These are phyloP conservation scores for Hemithea aestivaria DNA, from an alignment of 2,888 invertebrate species.

Conservation along the genomic window DNA sequence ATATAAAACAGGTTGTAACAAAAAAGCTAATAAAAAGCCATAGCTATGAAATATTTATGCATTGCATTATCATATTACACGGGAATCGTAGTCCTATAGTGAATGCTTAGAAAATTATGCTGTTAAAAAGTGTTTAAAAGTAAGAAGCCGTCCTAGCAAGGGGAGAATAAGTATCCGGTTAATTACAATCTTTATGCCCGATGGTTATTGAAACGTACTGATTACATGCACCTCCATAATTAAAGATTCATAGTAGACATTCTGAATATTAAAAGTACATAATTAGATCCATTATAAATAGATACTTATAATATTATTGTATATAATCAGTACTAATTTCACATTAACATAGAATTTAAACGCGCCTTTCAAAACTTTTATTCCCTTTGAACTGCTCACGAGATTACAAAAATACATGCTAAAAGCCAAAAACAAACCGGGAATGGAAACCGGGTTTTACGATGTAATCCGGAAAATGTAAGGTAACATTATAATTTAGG, in stretches of 20 bases:
- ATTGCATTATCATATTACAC: conserved; percentile 76
- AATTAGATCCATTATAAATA: no score
- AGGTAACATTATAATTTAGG: conserved; percentile 43
- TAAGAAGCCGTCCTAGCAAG: conserved; percentile 22
- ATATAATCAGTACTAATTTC: no score
- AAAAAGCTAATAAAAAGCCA: conserved; percentile 67
- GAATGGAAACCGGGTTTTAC: no score
- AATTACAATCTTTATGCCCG: conserved; percentile 30
- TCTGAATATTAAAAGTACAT: no score
- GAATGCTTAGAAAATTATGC: conserved; percentile 73
- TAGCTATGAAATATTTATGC: conserved; percentile 75
- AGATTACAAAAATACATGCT: no score
- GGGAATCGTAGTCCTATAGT: conserved; percentile 58
- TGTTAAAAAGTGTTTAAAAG: conserved; percentile 44
- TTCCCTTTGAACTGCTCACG: no score
- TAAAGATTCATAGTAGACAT: no score
- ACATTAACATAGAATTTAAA: no score
- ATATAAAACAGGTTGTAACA: conserved; percentile 64
- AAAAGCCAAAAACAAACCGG: no score
- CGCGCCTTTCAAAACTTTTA: no score
- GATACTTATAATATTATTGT: no score
- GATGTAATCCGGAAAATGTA: no score
- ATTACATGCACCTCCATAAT: conserved; percentile 22
- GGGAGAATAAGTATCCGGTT: conserved; percentile 34
- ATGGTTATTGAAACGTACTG: conserved; percentile 23